Conservation (phyloP, 2,113 vertebrate genomes). For the Osmerus mordax region DNA sequence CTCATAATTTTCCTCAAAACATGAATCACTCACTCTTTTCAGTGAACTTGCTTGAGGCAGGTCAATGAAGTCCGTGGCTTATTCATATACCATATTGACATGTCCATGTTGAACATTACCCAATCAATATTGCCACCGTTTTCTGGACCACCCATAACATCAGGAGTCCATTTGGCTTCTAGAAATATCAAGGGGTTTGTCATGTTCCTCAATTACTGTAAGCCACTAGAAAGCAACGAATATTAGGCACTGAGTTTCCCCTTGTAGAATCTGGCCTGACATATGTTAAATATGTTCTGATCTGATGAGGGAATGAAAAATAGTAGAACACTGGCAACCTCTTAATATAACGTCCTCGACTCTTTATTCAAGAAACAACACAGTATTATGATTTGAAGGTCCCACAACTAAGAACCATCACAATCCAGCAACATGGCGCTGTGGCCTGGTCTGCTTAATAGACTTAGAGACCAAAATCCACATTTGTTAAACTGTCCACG, state of each 20-base stretch:
- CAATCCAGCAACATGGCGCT: no score
- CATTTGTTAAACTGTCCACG: no score
- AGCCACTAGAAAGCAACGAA: constrained; percentile 31
- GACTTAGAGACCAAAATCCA: no score
- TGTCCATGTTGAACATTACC: constrained; percentile 60
- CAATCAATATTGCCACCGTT: constrained; percentile 68
- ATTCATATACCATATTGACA: constrained; percentile 62
- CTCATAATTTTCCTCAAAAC: constrained; percentile 27
- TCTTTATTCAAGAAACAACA: no score
- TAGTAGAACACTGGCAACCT: no score
- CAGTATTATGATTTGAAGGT: no score
- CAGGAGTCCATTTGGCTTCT: constrained; percentile 55
- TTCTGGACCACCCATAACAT: constrained; percentile 60
- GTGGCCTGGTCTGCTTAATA: no score
- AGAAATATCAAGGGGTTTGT: constrained; percentile 50
- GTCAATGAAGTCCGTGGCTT: constrained; percentile 55
- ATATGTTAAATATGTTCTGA: no score
- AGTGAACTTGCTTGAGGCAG: constrained; percentile 57
- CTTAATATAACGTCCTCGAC: no score
- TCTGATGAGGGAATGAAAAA: no score
- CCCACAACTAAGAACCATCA: no score
- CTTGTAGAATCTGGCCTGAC: neutral
- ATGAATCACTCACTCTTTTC: constrained; percentile 53
- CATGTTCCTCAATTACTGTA: constrained; percentile 17
- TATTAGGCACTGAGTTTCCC: constrained; percentile 36